A percentile compares a stretch with the other conserved stretches of the same genome.
These are phyloP conservation scores for Ochlodes sylvanus DNA, from an alignment of 2,888 invertebrate species.

Conservation along the genomic window DNA sequence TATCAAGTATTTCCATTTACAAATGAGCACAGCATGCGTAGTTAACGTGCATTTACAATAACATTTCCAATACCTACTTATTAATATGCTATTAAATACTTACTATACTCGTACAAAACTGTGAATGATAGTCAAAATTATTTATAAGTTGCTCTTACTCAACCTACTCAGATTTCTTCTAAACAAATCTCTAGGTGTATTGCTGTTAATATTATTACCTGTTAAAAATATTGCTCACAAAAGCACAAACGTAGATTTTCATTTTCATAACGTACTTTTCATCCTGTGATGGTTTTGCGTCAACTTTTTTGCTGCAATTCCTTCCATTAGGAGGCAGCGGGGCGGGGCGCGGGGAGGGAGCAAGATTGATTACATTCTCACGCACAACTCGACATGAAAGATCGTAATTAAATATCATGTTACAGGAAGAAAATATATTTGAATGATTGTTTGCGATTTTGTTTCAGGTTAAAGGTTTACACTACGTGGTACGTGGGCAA, in stretches of 20 bases:
- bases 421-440: conserved; percentile 25
- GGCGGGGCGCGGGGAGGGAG: neutral
- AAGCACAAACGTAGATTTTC: conserved; percentile 18
- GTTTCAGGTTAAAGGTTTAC: neutral
- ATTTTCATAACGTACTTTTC: conserved; percentile 35
- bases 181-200: too few species aligned
- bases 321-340: conserved; percentile 40
- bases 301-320: conserved; percentile 44
- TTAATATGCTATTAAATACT: too few species aligned
- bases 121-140: too few species aligned
- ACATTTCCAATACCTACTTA: too few species aligned
- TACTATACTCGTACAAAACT: too few species aligned
- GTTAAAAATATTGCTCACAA: neutral
- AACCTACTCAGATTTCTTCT: too few species aligned
- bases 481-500: too few species aligned
- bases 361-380: conserved; percentile 46
- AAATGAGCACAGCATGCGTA: too few species aligned
- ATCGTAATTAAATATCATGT: conserved; percentile 43
- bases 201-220: too few species aligned
- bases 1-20: too few species aligned
- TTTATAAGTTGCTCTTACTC: too few species aligned
- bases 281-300: conserved; percentile 38
- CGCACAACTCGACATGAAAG: conserved; percentile 40
- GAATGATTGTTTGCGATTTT: conserved; percentile 24
- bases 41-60: too few species aligned